Evolutionary conservation across 2,888 invertebrate species (phyloP), one percentile per base, ranked within the genome.

Genomic region (Galerucella pusilla): DNA sequence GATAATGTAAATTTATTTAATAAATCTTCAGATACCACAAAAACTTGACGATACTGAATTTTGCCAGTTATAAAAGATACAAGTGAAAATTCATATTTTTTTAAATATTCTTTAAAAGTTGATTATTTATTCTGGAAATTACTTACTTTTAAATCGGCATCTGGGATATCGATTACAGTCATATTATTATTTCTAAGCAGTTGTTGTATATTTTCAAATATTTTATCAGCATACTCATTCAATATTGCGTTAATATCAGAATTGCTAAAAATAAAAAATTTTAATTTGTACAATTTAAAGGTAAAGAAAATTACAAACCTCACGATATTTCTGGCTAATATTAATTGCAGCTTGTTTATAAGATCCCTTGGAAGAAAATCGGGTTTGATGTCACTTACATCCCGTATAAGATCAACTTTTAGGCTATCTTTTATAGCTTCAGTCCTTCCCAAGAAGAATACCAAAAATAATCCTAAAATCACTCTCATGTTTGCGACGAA

Each of bases 141-240:
- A 49, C 86, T 84, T 78, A 90, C 90, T 10, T 89, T 89, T 82
- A 89, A 88, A 25, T 83, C 80, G 45, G 89, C 82, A 14, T 90
- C 89, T 0, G 90, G 89, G 68, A 90, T 80, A 0, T 79, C 68
- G 88, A 90, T 87, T 2, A 90, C 90, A 73, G 90, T 90, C 16
- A 90, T 83, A 1, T 89, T 89, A 77, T 88, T 76, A 11, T 81
- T 68, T 75, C 86, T 76, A 60, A 90, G 86, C 75, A 88, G 86
- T 0, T 88, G 88, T 49, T 87, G 82, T 9, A 90, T 59, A 86
- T 87, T 86, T 0, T 80, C 72, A 71, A 90, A 86, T 0, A 89
- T 88, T 20, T 83, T 84, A 60, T 74, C 74, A 12, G 61, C 71
- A 64, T 66, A 74, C 11, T 70, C 20, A 20, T 74, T 70, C 14